Conservation (phyloP, 1,140 invertebrate genomes). For the Epicauta chinensis region DNA sequence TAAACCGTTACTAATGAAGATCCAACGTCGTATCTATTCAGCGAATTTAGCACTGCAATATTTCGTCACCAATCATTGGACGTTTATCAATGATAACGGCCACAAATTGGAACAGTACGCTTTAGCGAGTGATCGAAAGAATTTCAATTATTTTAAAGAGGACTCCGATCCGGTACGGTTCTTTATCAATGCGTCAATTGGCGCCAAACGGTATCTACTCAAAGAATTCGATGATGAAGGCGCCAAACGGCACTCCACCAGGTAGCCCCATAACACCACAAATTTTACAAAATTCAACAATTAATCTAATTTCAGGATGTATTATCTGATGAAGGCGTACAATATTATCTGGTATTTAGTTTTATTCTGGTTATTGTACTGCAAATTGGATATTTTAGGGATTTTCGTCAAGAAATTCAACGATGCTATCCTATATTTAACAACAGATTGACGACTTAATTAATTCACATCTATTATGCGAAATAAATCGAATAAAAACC, state of each 20-base stretch:
- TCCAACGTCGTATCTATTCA: constrained; percentile 73
- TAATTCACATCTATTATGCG: too few species aligned
- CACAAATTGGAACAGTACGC: constrained; percentile 54
- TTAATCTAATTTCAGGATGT: background rate
- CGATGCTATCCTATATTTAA: background rate
- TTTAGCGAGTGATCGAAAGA: constrained; percentile 53
- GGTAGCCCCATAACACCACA: too few species aligned
- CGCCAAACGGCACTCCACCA: constrained; percentile 17
- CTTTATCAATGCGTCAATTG: constrained; percentile 42
- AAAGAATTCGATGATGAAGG: constrained; percentile 25
- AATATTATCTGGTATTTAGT: background rate
- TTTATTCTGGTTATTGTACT: background rate
- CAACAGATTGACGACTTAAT: background rate
- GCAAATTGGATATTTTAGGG: constrained; percentile 1
- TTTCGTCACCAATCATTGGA: constrained; percentile 78
- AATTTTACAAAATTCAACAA: too few species aligned
- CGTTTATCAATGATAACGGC: constrained; percentile 70
- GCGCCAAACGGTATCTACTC: constrained; percentile 27
- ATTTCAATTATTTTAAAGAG: constrained; percentile 56
- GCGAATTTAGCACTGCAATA: constrained; percentile 69
- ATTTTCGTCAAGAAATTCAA: background rate
- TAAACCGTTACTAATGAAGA: constrained; percentile 66
- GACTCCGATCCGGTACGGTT: constrained; percentile 43
- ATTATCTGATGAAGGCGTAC: background rate
- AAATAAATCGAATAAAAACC: too few species aligned